Base-by-base conservation (phyloP, 2,113 vertebrate species). In the Bettongia penicillata region DNA sequence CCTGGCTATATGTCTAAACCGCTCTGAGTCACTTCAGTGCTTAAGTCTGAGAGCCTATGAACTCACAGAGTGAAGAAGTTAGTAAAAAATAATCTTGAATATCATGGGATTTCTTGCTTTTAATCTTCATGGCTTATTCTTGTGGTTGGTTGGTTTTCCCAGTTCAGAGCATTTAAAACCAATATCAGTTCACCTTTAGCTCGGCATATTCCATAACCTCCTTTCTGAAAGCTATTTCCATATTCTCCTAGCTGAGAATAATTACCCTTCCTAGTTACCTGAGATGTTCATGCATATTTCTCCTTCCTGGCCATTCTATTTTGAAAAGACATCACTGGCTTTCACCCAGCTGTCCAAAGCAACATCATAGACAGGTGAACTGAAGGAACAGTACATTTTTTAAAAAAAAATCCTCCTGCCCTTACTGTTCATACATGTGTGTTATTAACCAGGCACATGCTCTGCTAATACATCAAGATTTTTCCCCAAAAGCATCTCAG, bases 91-190 rank as follows among this genome's bases (percentile, higher is more conserved):
- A 47, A 26, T 51, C 52, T 90, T 51, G 49, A 89, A 24, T 53
- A 49, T 91, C 77, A 92, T 89, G 84, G 51, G 25, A 43, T 93
- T 89, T 84, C 53, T 93, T 51, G 37, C 50, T 93, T 91, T 90
- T 93, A 50, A 95, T 92, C 93, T 95, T 95, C 68, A 49, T 91
- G 68, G 47, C 90, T 90, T 50, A 90, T 90, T 90, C 49, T 90
- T 84, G n/a, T 84, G 68, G 68, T 84, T 84, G n/a, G n/a, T 43
- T 23, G 68, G 68, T 84, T 84, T 84, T 43, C 49, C 90, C 49
- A 93, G 84, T n/a, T 52, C 92, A 77, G 89, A 49, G 52, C 51
- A 51, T 90, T 31, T 51, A 49, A 96, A 89, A 93, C 28, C 52
- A 94, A 91, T 95, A 47, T 28, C 28, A 53, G n/a, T 7, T 53